These are phyloP conservation scores for Nomia melanderi DNA, from an alignment of 1,140 invertebrate species.

Conservation along the genomic window DNA sequence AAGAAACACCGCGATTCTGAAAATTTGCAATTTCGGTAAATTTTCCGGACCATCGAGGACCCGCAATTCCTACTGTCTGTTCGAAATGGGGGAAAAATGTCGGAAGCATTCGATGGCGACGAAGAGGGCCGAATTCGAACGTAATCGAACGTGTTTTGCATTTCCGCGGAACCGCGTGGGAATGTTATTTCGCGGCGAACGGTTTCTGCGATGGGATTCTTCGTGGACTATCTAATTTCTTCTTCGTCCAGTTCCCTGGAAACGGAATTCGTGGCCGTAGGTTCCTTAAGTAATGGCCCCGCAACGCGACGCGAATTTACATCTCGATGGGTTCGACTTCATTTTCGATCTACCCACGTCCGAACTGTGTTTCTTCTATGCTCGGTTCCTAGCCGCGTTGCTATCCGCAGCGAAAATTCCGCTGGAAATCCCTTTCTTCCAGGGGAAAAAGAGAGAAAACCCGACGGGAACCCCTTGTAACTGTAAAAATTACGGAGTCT, in stretches of 20 bases:
- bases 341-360: conserved; percentile 41
- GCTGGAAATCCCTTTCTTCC: not conserved
- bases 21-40: not conserved
- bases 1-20: too few relatives aligned
- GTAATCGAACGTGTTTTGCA: conserved; percentile 25
- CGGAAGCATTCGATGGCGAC: too few relatives aligned
- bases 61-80: too few relatives aligned
- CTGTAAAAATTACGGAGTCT: too few relatives aligned
- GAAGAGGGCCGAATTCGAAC: conserved; percentile 21
- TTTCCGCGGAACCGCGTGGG: conserved; percentile 32
- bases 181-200: conserved; percentile 14
- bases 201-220: conserved; percentile 52
- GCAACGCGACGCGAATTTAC: conserved; percentile 58
- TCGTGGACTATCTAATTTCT: conserved; percentile 57
- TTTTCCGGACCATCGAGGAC: not conserved
- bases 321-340: conserved; percentile 57
- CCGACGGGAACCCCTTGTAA: too few relatives aligned
- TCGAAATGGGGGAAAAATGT: too few relatives aligned
- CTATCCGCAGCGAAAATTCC: not conserved
- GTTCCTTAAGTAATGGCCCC: conserved; percentile 55
- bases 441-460: too few relatives aligned
- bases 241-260: conserved; percentile 42
- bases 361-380: conserved; percentile 18
- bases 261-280: conserved; percentile 49
- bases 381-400: not conserved